phyloP scores from a whole-genome alignment of 1,140 invertebrate species.

The Chironomus tepperi region DNA sequence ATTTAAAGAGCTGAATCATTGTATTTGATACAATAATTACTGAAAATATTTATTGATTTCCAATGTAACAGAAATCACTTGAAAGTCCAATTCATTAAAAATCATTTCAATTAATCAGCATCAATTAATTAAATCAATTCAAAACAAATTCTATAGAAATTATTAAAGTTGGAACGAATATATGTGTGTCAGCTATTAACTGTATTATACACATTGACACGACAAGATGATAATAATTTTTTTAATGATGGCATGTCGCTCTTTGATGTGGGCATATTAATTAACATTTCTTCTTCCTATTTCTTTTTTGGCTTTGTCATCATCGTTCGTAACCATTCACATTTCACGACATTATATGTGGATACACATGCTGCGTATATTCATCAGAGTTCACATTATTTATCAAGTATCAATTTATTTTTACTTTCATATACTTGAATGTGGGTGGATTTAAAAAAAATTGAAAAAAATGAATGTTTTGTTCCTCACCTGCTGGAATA shows the following conservation, averaged over 20 bases:
- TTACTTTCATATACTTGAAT: too few relatives aligned
- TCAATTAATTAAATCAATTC: neutral
- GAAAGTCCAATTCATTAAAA: neutral
- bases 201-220: neutral
- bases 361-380: too few relatives aligned
- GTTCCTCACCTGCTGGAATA: conserved; percentile 44
- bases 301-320: conserved; percentile 17
- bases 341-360: too few relatives aligned
- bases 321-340: neutral
- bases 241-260: neutral
- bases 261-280: conserved; percentile 12
- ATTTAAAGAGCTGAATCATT: too few relatives aligned
- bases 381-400: too few relatives aligned
- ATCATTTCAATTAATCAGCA: neutral
- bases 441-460: too few relatives aligned
- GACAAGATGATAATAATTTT: neutral
- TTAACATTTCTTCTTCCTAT: neutral
- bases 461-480: too few relatives aligned
- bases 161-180: neutral
- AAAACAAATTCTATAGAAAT: neutral
- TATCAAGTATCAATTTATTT: too few relatives aligned
- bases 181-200: neutral
- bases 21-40: too few relatives aligned
- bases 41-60: too few relatives aligned
- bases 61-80: too few relatives aligned